Conservation (phyloP, 2,113 vertebrate species). For the Dicerorhinus sumatrensis region DNA sequence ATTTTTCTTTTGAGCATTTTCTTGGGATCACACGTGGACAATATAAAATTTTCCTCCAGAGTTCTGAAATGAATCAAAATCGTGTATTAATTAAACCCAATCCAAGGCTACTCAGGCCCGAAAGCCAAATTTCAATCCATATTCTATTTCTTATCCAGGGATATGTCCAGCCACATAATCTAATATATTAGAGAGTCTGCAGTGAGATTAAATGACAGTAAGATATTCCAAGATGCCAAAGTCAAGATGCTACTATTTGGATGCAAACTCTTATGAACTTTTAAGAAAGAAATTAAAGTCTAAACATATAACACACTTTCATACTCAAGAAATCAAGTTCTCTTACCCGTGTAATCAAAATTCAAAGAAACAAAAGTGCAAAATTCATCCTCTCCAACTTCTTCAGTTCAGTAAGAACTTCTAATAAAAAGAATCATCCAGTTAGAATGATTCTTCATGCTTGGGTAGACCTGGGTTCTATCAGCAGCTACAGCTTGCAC, state of each 20-base stretch:
- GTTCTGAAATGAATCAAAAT: not conserved
- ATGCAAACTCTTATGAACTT: not conserved
- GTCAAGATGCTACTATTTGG: not conserved
- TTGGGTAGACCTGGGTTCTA: not conserved
- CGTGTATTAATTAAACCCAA: not conserved
- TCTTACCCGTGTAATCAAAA: not conserved
- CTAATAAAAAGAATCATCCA: too few species aligned
- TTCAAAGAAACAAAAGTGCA: not conserved
- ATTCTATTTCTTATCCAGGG: not conserved
- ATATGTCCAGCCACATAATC: not conserved
- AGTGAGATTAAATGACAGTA: not conserved
- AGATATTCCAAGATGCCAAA: not conserved
- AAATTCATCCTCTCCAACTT: not conserved
- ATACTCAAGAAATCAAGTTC: not conserved
- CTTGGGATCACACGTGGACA: not conserved
- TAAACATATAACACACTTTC: not conserved
- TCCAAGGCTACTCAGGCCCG: not conserved
- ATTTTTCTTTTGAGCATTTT: not conserved
- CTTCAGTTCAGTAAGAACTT: not conserved
- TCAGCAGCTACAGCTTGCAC: not conserved
- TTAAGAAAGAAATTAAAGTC: not conserved
- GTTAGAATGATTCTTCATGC: not conserved
- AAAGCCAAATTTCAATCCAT: not conserved
- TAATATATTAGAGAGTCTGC: not conserved
- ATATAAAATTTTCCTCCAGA: not conserved